Conservation (phyloP, 2,797 vertebrate species). For the Orestias chungarensis region DNA sequence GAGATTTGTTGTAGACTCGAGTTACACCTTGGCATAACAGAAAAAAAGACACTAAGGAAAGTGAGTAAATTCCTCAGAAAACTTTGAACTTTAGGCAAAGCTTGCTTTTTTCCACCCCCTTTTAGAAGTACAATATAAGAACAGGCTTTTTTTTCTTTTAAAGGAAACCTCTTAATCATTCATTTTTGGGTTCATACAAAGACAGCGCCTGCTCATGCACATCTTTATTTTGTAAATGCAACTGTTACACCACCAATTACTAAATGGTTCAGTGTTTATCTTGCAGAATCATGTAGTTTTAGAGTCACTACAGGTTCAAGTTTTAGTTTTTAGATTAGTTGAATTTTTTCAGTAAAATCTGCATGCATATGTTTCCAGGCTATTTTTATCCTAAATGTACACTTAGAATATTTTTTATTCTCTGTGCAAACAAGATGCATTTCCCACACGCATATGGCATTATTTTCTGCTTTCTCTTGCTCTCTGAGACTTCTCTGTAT, state of each 20-base stretch:
- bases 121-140: background rate
- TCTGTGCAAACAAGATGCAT: background rate
- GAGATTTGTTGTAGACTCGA: background rate
- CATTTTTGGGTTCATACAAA: background rate
- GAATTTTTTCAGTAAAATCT: background rate
- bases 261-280: too few relatives aligned
- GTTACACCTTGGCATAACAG: background rate
- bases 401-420: background rate
- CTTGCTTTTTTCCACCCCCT: background rate
- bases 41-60: background rate
- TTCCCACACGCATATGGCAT: background rate
- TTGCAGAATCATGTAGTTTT: background rate
- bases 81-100: background rate
- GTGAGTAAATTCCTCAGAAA: background rate
- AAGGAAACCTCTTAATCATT: background rate
- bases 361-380: background rate
- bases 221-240: background rate
- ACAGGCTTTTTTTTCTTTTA: too few relatives aligned
- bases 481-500: conserved; percentile 28
- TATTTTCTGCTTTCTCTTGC: conserved; percentile 6
- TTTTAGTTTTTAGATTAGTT: background rate
- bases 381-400: background rate
- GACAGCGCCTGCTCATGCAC: background rate
- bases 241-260: too few relatives aligned
- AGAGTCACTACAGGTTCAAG: background rate